Evolutionary conservation across 2,888 invertebrate genomes (phyloP), one percentile per base, ranked within the genome.

Genomic region (Lobophora halterata): DNA sequence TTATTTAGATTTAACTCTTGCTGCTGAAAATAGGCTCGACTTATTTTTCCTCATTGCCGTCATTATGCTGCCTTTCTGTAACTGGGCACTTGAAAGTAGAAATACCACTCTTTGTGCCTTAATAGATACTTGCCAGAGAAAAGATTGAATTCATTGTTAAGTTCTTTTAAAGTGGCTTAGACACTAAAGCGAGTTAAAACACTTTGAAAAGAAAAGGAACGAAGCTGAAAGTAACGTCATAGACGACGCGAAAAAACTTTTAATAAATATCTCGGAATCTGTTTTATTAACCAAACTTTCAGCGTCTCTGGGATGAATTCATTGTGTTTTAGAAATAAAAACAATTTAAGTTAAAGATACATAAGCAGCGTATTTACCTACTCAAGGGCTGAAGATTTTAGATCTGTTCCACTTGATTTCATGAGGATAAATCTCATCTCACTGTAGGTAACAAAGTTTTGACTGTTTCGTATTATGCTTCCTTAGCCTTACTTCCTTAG

Each of bases 111-210:
- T 62, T 68, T 61, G 61, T 63, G 52, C 52, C 35, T 55, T 58
- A 60, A 61, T 63, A 61, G 53, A 61, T 58, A 57, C 55, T 62
- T 58, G 50, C 50, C 52, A 53, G 55, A 56, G 61, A 55, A 58
- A 61, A 65, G 59, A 67, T 62, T 66, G 59, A 65, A 69, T 65
- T 64, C 61, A 61, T 66, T 62, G 61, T 64, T 52, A 61, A 65
- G 52, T 60, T 61, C 61, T 60, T 56, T 55, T 58, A 55, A 59
- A 63, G 54, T 49, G 59, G 58, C 64, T 65, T 59, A 58, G 58
- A 64, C 59, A 57, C 63, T 64, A 61, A n/a, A 62, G 35, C 39
- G 52, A 63, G 55, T 68, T 62, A 65, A 56, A 58, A 64, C 66
- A 67, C 58, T 61, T 62, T 59, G 47, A 37, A 57, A 55, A 57